Base-by-base conservation (phyloP, 2,113 vertebrate species). In the Oryctolagus cuniculus region DNA sequence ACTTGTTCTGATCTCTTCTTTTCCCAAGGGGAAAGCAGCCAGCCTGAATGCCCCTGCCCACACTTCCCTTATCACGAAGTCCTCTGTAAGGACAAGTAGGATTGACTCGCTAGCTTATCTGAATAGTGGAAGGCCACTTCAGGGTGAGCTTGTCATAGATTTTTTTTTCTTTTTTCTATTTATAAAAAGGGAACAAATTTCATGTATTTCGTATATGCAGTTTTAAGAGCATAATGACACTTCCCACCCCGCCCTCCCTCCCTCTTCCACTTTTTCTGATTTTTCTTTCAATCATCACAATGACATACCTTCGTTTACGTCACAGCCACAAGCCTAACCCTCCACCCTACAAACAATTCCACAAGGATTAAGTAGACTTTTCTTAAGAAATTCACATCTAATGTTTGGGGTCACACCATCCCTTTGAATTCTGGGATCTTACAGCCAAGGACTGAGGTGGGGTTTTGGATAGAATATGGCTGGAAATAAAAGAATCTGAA, bases 31-130 rank as follows among this genome's bases (percentile, higher is more conserved):
- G 58, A 87, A 72, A 93, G 93, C 78, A 92, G 96, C 94, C 94
- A 87, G 86, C 82, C 84, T 93, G 25, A 84, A 84, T 92, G 87
- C 79, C 61, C 94, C 31, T 77, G 69, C 51, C 36, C 91, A 90
- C 90, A 89, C 95, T 92, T 86, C 64, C 88, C 25, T 88, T 63
- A 36, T 29, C 96, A 92, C 97, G 93, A 88, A 70, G 74, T 83
- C 79, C 67, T 96, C 67, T 85, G 92, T 79, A 91, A 90, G 87
- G 44, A 25, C 53, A 85, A 78, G 53, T 55, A 55, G 64, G 82
- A 58, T 74, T 55, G 49, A 96, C 58, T 87, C 95, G 93, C 44
- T 93, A 29, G 78, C 95, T 90, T 90, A 77, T 74, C 64, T 21
- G 74, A 96, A 91, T 73, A 38, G 61, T 74, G 15, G 49, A 81